Conservation (phyloP, 2,113 vertebrate genomes). For the Oxyura jamaicensis region DNA sequence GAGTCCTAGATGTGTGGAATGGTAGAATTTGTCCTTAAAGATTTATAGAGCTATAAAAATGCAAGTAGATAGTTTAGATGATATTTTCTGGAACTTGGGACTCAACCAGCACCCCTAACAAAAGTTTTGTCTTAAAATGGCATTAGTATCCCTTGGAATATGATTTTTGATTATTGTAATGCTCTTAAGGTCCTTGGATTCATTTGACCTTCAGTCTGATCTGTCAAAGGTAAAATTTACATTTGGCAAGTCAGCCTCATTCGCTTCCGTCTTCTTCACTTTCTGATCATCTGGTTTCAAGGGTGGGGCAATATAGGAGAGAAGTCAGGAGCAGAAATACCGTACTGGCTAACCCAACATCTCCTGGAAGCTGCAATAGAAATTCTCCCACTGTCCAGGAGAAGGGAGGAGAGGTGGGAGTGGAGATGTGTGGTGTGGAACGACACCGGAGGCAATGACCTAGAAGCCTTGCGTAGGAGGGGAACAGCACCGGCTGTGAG, state of each 20-base stretch:
- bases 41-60: slow-evolving; percentile 57
- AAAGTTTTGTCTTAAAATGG: slow-evolving; percentile 9
- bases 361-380: slow-evolving; percentile 5
- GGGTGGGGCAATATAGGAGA: background rate
- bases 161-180: background rate
- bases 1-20: background rate
- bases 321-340: background rate
- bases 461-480: slow-evolving; percentile 29
- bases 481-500: background rate
- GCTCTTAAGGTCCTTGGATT: background rate
- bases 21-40: background rate
- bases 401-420: background rate
- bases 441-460: background rate
- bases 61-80: background rate
- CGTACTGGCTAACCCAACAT: background rate
- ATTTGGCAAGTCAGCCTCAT: background rate
- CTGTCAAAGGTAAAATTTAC: background rate
- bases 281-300: background rate
- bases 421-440: background rate
- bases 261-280: background rate
- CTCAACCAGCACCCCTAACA: background rate
- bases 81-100: background rate
- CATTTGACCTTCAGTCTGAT: background rate
- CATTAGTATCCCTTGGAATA: background rate
- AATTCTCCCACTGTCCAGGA: background rate